These are phyloP conservation scores for Tor tambroides DNA, from an alignment of 2,113 vertebrate species.

Conservation along the genomic window DNA sequence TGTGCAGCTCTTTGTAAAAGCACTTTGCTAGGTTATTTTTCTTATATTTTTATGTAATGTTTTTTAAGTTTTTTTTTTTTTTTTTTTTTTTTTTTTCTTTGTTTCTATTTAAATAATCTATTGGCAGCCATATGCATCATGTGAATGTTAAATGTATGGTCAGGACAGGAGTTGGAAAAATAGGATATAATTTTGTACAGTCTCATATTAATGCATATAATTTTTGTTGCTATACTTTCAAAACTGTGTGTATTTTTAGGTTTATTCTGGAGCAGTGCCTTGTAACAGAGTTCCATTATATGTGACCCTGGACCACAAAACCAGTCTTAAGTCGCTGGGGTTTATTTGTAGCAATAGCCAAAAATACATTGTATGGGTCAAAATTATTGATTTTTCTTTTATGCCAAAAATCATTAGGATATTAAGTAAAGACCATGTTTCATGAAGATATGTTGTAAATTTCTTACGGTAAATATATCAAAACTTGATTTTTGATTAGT, in stretches of 20 bases:
- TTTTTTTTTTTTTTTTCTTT: too few species aligned
- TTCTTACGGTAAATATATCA: too few species aligned
- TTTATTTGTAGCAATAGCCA: too few species aligned
- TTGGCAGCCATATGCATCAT: background rate
- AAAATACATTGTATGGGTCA: too few species aligned
- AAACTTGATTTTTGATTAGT: too few species aligned
- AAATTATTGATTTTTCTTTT: too few species aligned
- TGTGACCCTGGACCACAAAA: too few species aligned
- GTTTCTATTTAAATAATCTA: background rate
- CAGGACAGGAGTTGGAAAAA: background rate
- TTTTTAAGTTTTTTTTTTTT: background rate
- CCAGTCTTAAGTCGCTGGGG: too few species aligned
- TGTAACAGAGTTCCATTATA: background rate
- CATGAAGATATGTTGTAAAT: too few species aligned
- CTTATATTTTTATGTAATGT: background rate
- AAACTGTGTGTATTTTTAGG: background rate
- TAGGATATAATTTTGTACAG: background rate
- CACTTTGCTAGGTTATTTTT: background rate
- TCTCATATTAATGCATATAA: background rate
- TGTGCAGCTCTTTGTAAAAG: background rate
- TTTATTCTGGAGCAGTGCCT: background rate
- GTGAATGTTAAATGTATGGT: background rate
- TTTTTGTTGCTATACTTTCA: background rate
- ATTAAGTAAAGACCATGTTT: too few species aligned
- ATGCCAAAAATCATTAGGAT: too few species aligned